Base-by-base conservation (phyloP, 2,113 vertebrate genomes). In the Nansenia antarctica region DNA sequence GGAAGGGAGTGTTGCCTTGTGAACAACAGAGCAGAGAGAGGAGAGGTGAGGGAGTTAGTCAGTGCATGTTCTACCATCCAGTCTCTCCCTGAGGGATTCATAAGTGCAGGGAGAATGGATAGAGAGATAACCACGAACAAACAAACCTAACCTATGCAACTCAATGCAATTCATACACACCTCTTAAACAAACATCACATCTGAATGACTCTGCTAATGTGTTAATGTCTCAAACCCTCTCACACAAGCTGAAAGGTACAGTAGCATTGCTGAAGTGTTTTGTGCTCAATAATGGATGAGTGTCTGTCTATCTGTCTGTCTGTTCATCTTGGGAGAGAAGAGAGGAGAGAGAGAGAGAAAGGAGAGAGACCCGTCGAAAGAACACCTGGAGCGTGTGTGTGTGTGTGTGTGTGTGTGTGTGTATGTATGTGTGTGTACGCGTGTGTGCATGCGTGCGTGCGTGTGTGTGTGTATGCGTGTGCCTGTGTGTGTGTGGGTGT, bases 221-320 rank as follows among this genome's bases (percentile, higher is more conserved):
- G 26, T 67, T 39, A 74, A 73, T 68, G n/a, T 9, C 74, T 80
- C 78, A 86, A 70, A 80, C 67, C 74, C 39, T 62, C 67, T 67
- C 31, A 20, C 20, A n/a, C 2, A 24, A 2, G 20, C 27, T 20
- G 72, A 76, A 70, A 83, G 83, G 85, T 85, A 89, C 87, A 89
- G n/a, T 83, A 77, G 84, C 82, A 81, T 80, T 62, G 87, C 85
- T 86, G 82, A 79, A 90, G 86, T 85, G 87, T 87, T 90, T 88
- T 87, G 69, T 86, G 70, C 90, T 90, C 87, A 91, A 91, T 90
- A 90, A 89, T 91, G 88, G 79, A 91, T 88, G 75, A 58, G n/a
- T 26, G 49, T 53, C n/a, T n/a, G n/a, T n/a, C n/a, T n/a, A n/a
- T n/a, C n/a, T n/a, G n/a, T n/a, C n/a, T n/a, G n/a, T n/a, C 78